Percentiles rank a stretch among this genome's conserved stretches.
phyloP scores from a whole-genome alignment of 2,888 invertebrate genomes.

The Carabus problematicus region DNA sequence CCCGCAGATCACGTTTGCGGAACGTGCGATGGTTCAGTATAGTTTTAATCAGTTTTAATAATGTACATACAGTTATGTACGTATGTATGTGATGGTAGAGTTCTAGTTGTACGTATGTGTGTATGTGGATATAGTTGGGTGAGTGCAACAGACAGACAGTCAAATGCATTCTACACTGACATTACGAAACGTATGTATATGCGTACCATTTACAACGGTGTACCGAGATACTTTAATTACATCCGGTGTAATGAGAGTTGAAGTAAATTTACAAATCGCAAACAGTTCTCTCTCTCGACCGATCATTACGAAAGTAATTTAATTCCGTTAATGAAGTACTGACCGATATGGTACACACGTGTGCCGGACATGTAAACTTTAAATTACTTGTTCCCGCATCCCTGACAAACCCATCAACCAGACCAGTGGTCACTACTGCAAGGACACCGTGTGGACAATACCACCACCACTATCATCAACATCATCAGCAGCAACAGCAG shows the following conservation, averaged over 20 bases:
- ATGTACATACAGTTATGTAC: no score
- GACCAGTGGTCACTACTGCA: no score
- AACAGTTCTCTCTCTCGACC: constrained; percentile 25
- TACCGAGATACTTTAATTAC: constrained; percentile 32
- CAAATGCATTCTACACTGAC: neutral
- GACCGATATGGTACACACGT: constrained; percentile 31
- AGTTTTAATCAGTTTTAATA: no score
- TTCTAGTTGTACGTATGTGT: no score
- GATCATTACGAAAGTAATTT: constrained; percentile 39
- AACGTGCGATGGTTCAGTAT: no score
- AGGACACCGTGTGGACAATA: no score
- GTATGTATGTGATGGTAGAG: no score
- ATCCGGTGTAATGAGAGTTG: constrained; percentile 32
- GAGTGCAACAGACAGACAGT: constrained; percentile 7
- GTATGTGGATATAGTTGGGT: neutral
- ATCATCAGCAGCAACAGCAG: no score
- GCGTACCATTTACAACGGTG: constrained; percentile 8
- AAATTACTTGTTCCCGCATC: constrained; percentile 20
- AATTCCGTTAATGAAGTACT: constrained; percentile 40
- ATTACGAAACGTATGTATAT: neutral
- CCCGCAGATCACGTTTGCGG: no score
- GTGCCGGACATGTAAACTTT: constrained; percentile 23
- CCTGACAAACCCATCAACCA: no score
- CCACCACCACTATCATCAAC: no score
- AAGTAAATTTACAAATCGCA: constrained; percentile 38